phyloP scores from a whole-genome alignment of 2,797 vertebrate species.

The Poeciliopsis turneri region DNA sequence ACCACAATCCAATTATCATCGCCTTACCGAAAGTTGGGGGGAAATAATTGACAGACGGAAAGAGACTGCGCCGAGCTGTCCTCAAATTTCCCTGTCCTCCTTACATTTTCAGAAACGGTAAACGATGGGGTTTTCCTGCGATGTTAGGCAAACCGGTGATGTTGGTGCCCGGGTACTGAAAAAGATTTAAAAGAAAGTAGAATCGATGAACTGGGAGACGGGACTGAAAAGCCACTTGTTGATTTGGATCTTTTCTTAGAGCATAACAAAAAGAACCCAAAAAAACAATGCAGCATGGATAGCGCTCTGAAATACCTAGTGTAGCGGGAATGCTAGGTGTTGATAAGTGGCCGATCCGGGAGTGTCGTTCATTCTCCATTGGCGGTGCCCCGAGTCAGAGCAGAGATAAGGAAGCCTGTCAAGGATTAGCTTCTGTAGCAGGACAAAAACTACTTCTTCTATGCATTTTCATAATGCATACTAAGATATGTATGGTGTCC shows the following conservation, averaged over 20 bases:
- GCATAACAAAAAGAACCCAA: background rate
- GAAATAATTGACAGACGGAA: background rate
- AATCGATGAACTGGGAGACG: too few species aligned
- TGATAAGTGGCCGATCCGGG: background rate
- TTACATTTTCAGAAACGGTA: slow-evolving; percentile 58
- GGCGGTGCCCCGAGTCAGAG: background rate
- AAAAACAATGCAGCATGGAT: background rate
- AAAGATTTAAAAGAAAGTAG: slow-evolving; percentile 17
- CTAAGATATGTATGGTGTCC: background rate
- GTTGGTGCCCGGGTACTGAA: slow-evolving; percentile 19
- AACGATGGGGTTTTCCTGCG: slow-evolving; percentile 32
- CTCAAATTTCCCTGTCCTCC: slow-evolving; percentile 27
- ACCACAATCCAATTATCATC: slow-evolving; percentile 63
- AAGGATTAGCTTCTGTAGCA: background rate
- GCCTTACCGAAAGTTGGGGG: background rate
- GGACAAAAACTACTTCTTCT: background rate
- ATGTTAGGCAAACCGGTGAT: slow-evolving; percentile 41
- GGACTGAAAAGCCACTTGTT: too few species aligned
- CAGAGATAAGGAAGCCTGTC: background rate
- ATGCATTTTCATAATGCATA: background rate
- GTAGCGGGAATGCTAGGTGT: background rate
- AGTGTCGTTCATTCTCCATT: background rate
- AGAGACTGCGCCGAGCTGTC: slow-evolving; percentile 52
- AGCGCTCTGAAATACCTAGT: background rate
- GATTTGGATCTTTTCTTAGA: background rate